phyloP scores from a whole-genome alignment of 2,797 vertebrate genomes.

The Taenioides sp. region DNA sequence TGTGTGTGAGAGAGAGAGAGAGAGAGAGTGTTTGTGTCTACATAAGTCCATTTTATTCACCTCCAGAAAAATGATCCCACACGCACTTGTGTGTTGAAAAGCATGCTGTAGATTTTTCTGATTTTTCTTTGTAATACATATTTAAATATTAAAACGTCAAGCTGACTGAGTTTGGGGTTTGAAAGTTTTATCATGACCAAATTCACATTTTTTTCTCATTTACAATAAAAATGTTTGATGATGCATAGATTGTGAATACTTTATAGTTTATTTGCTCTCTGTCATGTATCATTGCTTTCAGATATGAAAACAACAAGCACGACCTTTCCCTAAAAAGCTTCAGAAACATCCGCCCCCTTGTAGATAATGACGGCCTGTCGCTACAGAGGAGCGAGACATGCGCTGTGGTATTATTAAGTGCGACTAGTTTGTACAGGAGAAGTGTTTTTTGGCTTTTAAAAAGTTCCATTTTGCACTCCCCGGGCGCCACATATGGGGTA shows the following conservation, averaged over 20 bases:
- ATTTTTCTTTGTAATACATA: constrained; percentile 46
- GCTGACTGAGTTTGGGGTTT: constrained; percentile 45
- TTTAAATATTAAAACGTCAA: constrained; percentile 47
- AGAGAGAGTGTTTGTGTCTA: constrained; percentile 50
- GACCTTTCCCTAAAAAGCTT: constrained; percentile 65
- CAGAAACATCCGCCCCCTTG: constrained; percentile 57
- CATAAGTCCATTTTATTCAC: constrained; percentile 59
- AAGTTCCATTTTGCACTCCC: constrained; percentile 81
- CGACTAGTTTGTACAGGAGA: constrained; percentile 74
- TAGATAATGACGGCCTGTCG: constrained; percentile 73
- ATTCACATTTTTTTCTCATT: constrained; percentile 41
- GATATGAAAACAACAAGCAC: constrained; percentile 64
- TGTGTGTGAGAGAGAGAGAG: too few relatives aligned
- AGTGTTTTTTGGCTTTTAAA: constrained; percentile 75
- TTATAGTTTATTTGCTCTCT: constrained; percentile 64
- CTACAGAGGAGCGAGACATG: constrained; percentile 55
- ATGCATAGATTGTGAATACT: constrained; percentile 66
- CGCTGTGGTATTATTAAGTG: constrained; percentile 71
- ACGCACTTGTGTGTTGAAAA: constrained; percentile 21
- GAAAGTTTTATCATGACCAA: constrained; percentile 29
- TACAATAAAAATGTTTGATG: constrained; percentile 58
- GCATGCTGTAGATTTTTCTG: constrained; percentile 44
- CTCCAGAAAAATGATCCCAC: constrained; percentile 35
- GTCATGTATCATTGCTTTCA: constrained; percentile 61
- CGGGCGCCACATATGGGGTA: constrained; percentile 66